Evolutionary conservation across 2,797 vertebrate genomes (phyloP).

Genomic region (Pristis pectinata): DNA sequence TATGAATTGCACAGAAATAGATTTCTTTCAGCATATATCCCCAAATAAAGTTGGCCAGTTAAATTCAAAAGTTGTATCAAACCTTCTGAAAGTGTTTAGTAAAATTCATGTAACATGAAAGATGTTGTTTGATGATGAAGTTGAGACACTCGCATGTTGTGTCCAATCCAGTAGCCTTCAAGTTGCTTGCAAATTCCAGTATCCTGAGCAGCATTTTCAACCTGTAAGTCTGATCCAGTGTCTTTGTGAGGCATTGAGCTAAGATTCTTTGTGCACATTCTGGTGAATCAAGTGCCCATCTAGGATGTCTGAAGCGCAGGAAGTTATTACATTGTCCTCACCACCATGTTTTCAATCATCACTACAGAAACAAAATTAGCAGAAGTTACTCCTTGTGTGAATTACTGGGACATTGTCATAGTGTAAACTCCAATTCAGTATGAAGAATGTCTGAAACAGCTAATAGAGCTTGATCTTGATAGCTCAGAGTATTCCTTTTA

Average conservation of each 20-base stretch:
- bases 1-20: background rate
- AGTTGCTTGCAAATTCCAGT: background rate
- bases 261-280: background rate
- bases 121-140: background rate
- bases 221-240: background rate
- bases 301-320: background rate
- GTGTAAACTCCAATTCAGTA: background rate
- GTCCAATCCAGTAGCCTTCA: background rate
- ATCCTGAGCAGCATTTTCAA: background rate
- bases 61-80: background rate
- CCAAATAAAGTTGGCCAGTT: background rate
- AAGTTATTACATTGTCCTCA: background rate
- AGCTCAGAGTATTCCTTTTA: background rate
- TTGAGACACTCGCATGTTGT: background rate
- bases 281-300: background rate
- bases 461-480: background rate
- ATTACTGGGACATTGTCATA: background rate
- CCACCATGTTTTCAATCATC: background rate
- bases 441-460: background rate
- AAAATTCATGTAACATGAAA: background rate
- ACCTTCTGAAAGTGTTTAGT: background rate
- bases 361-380: background rate
- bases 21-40: background rate
- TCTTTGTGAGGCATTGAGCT: background rate
- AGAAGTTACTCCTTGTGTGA: background rate